phyloP scores from a whole-genome alignment of 2,797 vertebrate species.

The Somateria mollissima region DNA sequence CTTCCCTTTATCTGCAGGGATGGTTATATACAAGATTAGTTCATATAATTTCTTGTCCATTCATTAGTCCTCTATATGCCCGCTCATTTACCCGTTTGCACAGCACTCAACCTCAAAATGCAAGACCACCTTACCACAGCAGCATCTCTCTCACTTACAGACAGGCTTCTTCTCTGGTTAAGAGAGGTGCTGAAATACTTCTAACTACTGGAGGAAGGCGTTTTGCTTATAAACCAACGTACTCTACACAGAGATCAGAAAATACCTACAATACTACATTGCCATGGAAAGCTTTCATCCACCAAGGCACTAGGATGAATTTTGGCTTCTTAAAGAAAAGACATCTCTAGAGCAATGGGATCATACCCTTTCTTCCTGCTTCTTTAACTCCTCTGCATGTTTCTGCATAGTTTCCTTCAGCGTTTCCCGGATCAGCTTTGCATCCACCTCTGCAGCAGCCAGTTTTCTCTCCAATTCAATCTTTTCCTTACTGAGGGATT shows the following conservation, averaged over 20 bases:
- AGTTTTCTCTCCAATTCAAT: constrained; percentile 89
- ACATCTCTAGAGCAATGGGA: neutral
- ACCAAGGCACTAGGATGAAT: neutral
- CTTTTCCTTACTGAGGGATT: constrained; percentile 88
- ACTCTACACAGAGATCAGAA: neutral
- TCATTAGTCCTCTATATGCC: neutral
- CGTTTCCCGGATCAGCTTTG: constrained; percentile 83
- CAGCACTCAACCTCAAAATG: neutral
- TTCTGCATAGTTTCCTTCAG: constrained; percentile 87
- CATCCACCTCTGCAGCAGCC: constrained; percentile 88
- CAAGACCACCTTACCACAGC: neutral
- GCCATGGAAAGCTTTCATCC: neutral
- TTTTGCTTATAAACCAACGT: neutral
- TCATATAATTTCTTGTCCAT: neutral
- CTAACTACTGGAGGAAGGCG: neutral
- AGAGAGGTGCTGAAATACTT: neutral
- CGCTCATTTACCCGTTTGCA: neutral
- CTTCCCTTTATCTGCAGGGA: constrained; percentile 89
- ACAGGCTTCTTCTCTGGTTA: neutral
- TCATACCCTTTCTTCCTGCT: constrained; percentile 94
- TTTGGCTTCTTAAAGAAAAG: neutral
- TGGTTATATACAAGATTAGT: neutral
- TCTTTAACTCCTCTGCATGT: constrained; percentile 91
- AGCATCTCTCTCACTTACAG: neutral
- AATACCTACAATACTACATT: neutral